phyloP scores from a whole-genome alignment of 2,797 vertebrate genomes.

The Smutsia temminckii region DNA sequence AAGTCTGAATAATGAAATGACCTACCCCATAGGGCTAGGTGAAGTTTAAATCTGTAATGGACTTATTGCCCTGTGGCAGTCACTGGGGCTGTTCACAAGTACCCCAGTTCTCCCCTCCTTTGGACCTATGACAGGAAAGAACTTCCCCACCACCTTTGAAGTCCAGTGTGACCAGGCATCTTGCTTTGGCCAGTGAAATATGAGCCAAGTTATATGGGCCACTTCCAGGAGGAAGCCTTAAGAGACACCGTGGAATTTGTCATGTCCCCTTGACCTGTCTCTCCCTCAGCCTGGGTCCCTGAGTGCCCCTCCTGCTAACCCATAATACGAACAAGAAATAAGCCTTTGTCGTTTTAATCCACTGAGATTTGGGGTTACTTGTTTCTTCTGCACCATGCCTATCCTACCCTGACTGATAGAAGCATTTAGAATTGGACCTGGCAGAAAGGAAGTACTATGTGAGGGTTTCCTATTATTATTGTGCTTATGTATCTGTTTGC shows the following conservation, averaged over 20 bases:
- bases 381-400: background rate
- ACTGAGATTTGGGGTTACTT: background rate
- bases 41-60: background rate
- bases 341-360: background rate
- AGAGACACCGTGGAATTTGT: background rate
- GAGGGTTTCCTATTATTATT: no score
- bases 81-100: background rate
- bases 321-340: background rate
- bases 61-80: background rate
- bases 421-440: background rate
- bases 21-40: background rate
- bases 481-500: background rate
- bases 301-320: background rate
- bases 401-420: background rate
- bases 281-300: background rate
- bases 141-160: background rate
- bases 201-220: background rate
- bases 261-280: background rate
- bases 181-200: background rate
- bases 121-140: background rate
- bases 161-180: rapidly evolving
- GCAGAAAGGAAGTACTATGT: no score
- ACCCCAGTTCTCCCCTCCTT: background rate
- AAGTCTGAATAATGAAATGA: background rate
- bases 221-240: background rate